Conservation (phyloP, 2,113 vertebrate genomes). For the Muntiacus muntjak region DNA sequence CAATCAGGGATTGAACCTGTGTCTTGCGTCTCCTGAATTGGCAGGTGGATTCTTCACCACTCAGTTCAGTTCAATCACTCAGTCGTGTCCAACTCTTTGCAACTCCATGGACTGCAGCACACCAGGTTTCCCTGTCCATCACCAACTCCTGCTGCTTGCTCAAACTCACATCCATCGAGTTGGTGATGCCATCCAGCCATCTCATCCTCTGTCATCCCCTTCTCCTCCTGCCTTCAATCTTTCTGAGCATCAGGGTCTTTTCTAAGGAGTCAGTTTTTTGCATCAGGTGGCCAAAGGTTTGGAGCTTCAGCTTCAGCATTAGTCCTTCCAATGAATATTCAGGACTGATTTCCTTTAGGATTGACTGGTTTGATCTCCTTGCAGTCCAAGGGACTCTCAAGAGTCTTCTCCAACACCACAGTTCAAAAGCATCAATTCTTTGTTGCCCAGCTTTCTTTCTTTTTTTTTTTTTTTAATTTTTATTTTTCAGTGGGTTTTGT, state of each 20-base stretch:
- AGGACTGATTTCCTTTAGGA: background rate
- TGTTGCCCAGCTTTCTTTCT: background rate
- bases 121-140: background rate
- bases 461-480: too few species aligned
- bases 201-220: background rate
- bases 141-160: background rate
- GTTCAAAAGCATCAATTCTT: background rate
- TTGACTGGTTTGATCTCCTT: background rate
- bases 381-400: background rate
- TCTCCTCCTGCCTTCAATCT: background rate
- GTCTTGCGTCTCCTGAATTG: background rate
- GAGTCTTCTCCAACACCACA: background rate
- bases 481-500: too few species aligned
- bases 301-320: background rate
- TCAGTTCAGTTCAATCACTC: background rate
- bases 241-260: background rate
- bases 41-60: background rate
- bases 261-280: background rate
- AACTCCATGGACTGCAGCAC: background rate
- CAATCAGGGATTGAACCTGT: background rate
- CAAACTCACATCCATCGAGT: background rate
- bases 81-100: background rate
- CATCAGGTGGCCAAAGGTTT: background rate
- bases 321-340: background rate
- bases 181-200: background rate